Evolutionary conservation across 37 sponge, comb jelly and placozoan species (phyloP).

Genomic region (Tethya wilhelma): DNA sequence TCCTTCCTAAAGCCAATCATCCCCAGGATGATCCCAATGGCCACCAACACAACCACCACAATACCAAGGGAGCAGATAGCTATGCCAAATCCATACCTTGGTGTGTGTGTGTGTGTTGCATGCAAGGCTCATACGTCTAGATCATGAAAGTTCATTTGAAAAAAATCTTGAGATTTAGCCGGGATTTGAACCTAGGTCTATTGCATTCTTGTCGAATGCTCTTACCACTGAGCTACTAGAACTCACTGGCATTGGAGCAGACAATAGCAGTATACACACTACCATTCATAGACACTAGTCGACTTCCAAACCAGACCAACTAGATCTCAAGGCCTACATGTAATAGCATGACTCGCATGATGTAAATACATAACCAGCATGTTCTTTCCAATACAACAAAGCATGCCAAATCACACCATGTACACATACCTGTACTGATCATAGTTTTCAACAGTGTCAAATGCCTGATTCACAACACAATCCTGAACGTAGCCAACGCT

Average conservation of each 20-base stretch:
- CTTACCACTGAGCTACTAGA: neutral
- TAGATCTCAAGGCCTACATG: neutral
- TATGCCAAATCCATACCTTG: constrained; percentile 72
- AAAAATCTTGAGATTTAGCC: no score
- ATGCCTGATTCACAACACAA: constrained; percentile 27
- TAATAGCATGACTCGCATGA: no score
- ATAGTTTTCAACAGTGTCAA: constrained; percentile 7
- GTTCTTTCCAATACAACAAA: no score
- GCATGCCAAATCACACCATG: neutral
- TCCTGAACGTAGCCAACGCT: constrained; percentile 31
- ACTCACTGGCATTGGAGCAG: neutral
- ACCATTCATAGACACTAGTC: no score
- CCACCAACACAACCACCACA: constrained; percentile 33
- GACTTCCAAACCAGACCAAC: neutral
- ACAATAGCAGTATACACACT: neutral
- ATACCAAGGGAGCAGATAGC: constrained; percentile 52
- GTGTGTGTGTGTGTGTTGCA: neutral
- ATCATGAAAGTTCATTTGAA: no score
- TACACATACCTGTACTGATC: constrained; percentile 34
- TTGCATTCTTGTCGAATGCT: neutral
- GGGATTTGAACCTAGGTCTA: no score
- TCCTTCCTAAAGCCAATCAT: constrained; percentile 54
- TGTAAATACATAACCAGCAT: no score
- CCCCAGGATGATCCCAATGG: constrained; percentile 54
- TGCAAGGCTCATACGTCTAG: neutral